Evolutionary conservation across 2,888 invertebrate genomes (phyloP).

Genomic region (Polydesmus complanatus): DNA sequence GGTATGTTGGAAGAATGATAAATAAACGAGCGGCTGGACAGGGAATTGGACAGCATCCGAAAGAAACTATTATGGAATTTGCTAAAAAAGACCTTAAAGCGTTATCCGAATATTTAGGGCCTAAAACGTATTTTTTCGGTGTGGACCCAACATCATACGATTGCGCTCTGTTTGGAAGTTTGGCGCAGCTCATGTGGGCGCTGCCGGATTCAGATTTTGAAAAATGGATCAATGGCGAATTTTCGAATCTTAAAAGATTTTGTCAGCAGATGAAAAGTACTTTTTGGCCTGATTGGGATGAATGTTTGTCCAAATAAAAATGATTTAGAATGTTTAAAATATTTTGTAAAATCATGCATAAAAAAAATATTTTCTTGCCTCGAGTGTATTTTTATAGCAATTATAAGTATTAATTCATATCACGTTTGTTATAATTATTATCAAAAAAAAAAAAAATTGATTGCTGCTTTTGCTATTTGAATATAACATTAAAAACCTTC

Average conservation of each 20-base stretch:
- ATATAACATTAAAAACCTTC: too few relatives aligned
- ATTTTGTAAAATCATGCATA: too few relatives aligned
- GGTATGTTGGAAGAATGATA: not conserved
- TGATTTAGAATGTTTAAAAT: too few relatives aligned
- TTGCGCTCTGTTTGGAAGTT: constrained; percentile 32
- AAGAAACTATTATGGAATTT: constrained; percentile 1
- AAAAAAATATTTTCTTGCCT: too few relatives aligned
- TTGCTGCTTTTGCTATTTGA: too few relatives aligned
- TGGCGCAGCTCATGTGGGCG: constrained; percentile 29
- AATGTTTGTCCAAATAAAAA: not conserved
- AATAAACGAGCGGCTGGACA: not conserved
- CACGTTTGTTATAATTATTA: too few relatives aligned
- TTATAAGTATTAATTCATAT: too few relatives aligned
- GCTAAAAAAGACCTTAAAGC: not conserved
- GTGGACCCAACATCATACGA: constrained; percentile 28
- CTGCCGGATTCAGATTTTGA: constrained; percentile 24
- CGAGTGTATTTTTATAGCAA: too few relatives aligned
- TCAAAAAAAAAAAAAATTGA: too few relatives aligned
- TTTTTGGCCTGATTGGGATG: constrained; percentile 33
- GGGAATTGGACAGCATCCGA: not conserved
- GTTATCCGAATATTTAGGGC: not conserved
- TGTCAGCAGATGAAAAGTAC: constrained; percentile 28
- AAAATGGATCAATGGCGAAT: constrained; percentile 22
- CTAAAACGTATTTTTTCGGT: constrained; percentile 26
- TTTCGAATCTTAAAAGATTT: constrained; percentile 27